phyloP scores from a whole-genome alignment of 2,888 invertebrate species.

The Dasypolia templi region DNA sequence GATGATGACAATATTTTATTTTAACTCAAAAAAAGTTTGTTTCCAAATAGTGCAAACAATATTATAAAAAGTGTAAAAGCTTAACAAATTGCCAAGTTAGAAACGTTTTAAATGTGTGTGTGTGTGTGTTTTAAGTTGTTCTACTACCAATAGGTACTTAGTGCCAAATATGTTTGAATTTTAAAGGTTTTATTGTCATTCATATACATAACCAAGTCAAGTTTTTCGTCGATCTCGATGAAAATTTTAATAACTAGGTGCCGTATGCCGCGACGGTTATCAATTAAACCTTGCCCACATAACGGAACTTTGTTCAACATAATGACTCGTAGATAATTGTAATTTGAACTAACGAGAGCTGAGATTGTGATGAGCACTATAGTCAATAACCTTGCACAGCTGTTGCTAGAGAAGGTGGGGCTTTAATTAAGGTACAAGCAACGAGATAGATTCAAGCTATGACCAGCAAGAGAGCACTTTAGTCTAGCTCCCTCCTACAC shows the following conservation, averaged over 20 bases:
- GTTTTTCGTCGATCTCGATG: background rate
- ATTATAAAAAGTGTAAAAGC: too few relatives aligned
- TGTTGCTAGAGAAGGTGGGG: background rate
- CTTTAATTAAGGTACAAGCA: background rate
- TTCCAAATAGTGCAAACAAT: too few relatives aligned
- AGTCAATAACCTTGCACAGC: background rate
- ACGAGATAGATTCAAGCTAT: background rate
- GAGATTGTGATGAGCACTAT: conserved; percentile 10
- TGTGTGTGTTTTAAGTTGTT: too few relatives aligned
- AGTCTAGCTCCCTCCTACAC: background rate
- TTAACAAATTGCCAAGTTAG: too few relatives aligned
- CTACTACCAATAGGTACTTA: too few relatives aligned
- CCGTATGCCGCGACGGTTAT: conserved; percentile 34
- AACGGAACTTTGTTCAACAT: conserved; percentile 14
- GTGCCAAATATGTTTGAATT: too few relatives aligned
- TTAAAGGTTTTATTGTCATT: too few relatives aligned
- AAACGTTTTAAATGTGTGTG: too few relatives aligned
- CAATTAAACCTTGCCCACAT: conserved; percentile 33
- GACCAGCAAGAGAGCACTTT: background rate
- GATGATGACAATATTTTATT: too few relatives aligned
- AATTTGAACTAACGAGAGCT: conserved; percentile 21
- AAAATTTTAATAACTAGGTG: conserved; percentile 31
- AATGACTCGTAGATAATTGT: conserved; percentile 36
- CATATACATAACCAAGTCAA: too few relatives aligned
- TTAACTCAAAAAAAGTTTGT: too few relatives aligned